These are phyloP conservation scores for Drosophila anceps DNA, from an alignment of 2,888 invertebrate genomes.

Conservation along the genomic window DNA sequence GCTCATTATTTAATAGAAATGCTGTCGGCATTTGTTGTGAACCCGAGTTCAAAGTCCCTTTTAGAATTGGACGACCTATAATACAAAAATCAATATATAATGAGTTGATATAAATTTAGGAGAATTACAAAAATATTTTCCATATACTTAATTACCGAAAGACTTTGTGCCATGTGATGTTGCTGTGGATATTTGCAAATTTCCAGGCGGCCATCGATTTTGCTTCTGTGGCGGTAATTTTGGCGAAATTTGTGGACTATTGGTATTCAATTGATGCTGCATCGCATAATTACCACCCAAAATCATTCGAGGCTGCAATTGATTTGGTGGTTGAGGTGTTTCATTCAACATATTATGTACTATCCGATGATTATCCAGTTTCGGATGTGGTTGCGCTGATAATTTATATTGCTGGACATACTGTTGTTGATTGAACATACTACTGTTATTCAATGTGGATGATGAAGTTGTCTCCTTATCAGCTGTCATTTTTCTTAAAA, in stretches of 20 bases:
- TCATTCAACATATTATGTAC: conserved; percentile 49
- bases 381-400: conserved; percentile 34
- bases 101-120: not conserved
- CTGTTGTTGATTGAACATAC: conserved; percentile 16
- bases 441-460: conserved; percentile 15
- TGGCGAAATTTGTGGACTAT: conserved; percentile 66
- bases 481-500: conserved; percentile 96
- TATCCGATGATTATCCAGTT: conserved; percentile 20
- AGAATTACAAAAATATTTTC: not conserved
- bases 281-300: conserved; percentile 76
- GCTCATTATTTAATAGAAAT: conserved; percentile 74
- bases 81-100: not conserved
- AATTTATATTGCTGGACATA: conserved; percentile 35
- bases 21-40: conserved; percentile 46
- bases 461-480: conserved; percentile 89
- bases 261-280: conserved; percentile 57
- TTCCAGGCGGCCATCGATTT: conserved; percentile 56
- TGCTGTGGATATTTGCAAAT: conserved; percentile 30
- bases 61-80: conserved; percentile 84
- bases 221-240: conserved; percentile 57
- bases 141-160: conserved; percentile 48
- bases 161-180: conserved; percentile 49
- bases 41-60: conserved; percentile 76
- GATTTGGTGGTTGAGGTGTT: conserved; percentile 34
- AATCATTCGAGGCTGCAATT: conserved; percentile 82